Percentiles rank a stretch among this genome's conserved stretches.
Conservation (phyloP, 64 coral and sea anemone genomes). For the Porites lutea region DNA sequence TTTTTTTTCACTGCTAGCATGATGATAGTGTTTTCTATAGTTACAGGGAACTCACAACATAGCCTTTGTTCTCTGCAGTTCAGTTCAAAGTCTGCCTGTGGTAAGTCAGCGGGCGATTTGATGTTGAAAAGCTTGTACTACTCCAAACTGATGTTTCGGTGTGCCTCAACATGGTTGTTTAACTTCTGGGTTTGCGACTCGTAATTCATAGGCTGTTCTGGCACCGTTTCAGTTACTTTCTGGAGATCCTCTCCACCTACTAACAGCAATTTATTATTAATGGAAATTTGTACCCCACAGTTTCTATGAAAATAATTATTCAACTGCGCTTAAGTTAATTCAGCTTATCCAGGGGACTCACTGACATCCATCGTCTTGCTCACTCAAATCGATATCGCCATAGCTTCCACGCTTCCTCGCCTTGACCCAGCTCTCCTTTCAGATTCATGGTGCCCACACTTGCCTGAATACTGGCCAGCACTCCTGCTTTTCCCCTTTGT, state of each 20-base stretch:
- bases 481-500: background rate
- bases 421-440: conserved; percentile 22
- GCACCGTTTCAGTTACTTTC: conserved; percentile 58
- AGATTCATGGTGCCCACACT: background rate
- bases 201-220: conserved; percentile 36
- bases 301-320: too few species aligned
- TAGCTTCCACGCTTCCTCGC: conserved; percentile 31
- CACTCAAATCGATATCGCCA: conserved; percentile 31
- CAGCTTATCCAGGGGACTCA: conserved; percentile 7
- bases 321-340: background rate
- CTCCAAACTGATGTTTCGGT: conserved; percentile 57
- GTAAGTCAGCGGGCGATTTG: conserved; percentile 23
- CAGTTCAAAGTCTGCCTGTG: conserved; percentile 46
- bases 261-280: conserved; percentile 36
- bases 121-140: conserved; percentile 57
- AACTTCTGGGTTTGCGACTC: conserved; percentile 16
- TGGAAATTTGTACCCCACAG: too few species aligned
- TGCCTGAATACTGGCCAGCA: background rate
- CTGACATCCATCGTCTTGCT: conserved; percentile 26
- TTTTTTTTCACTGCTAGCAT: conserved; percentile 41
- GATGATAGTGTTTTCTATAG: conserved; percentile 32
- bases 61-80: conserved; percentile 46
- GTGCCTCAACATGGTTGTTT: conserved; percentile 33
- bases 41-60: conserved; percentile 37
- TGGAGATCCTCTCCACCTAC: conserved; percentile 24